Evolutionary conservation across 2,797 vertebrate genomes (phyloP).

Genomic region (Enteromius unitaeniatus): DNA sequence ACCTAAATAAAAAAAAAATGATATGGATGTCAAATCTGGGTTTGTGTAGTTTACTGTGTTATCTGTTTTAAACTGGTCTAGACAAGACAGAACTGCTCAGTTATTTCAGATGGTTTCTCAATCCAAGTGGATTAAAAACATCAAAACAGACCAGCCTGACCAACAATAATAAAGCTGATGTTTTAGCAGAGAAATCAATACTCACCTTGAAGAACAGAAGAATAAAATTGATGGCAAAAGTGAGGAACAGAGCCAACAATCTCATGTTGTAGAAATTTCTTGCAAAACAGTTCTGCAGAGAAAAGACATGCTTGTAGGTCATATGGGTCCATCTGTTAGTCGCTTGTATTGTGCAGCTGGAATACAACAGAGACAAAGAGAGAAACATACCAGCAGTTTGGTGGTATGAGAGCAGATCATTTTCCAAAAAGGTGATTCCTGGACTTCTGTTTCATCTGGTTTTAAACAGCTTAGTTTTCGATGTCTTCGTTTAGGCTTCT

Average conservation of each 20-base stretch:
- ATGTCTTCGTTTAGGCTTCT: conserved; percentile 73
- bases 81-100: background rate
- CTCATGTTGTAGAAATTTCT: conserved; percentile 95
- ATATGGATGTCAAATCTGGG: background rate
- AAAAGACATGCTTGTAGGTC: conserved; percentile 24
- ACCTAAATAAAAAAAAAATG: conserved; percentile 19
- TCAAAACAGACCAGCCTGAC: background rate
- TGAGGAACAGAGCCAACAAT: conserved; percentile 89
- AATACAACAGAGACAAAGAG: conserved; percentile 37
- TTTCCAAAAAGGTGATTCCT: conserved; percentile 87
- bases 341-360: conserved; percentile 7
- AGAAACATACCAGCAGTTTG: conserved; percentile 83
- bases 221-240: conserved; percentile 96
- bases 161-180: conserved; percentile 9
- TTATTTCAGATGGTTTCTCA: background rate
- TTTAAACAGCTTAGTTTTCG: conserved; percentile 76
- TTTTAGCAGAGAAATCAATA: background rate
- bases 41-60: background rate
- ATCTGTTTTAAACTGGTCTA: background rate
- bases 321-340: background rate
- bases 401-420: conserved; percentile 87
- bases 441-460: conserved; percentile 80
- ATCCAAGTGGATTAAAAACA: background rate
- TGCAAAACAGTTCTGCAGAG: conserved; percentile 90
- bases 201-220: conserved; percentile 94